phyloP scores from a whole-genome alignment of 2,797 vertebrate species.

The Hemibagrus guttatus region DNA sequence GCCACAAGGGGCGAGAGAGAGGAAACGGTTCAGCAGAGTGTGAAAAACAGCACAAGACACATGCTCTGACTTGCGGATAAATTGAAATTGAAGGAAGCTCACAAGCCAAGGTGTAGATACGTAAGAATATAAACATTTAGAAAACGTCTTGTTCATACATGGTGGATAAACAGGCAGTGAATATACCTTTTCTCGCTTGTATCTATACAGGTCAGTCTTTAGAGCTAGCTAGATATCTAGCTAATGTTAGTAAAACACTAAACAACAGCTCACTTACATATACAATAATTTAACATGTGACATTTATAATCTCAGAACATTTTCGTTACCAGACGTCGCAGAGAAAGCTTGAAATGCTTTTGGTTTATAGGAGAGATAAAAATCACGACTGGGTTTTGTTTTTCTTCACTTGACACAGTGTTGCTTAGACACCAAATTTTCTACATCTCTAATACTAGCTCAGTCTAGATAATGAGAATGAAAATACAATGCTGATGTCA shows the following conservation, averaged over 20 bases:
- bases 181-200: not conserved
- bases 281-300: not conserved
- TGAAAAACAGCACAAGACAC: constrained; percentile 11
- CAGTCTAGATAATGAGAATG: not conserved
- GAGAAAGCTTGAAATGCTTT: not conserved
- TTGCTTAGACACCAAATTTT: not conserved
- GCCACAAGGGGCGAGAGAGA: constrained; percentile 43
- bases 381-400: not conserved
- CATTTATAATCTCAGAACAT: not conserved
- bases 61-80: not conserved
- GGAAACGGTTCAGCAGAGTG: constrained; percentile 46
- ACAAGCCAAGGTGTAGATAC: not conserved
- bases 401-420: not conserved
- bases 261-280: not conserved
- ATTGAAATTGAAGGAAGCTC: not conserved
- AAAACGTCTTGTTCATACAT: not conserved
- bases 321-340: not conserved
- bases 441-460: not conserved
- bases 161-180: not conserved
- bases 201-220: not conserved
- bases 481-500: not conserved
- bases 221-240: not conserved
- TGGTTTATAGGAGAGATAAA: not conserved
- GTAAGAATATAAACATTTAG: not conserved
- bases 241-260: not conserved